A percentile compares a stretch with the other conserved stretches of the same genome.
These are phyloP conservation scores for Thunnus maccoyii DNA, from an alignment of 2,113 vertebrate species.

Conservation along the genomic window DNA sequence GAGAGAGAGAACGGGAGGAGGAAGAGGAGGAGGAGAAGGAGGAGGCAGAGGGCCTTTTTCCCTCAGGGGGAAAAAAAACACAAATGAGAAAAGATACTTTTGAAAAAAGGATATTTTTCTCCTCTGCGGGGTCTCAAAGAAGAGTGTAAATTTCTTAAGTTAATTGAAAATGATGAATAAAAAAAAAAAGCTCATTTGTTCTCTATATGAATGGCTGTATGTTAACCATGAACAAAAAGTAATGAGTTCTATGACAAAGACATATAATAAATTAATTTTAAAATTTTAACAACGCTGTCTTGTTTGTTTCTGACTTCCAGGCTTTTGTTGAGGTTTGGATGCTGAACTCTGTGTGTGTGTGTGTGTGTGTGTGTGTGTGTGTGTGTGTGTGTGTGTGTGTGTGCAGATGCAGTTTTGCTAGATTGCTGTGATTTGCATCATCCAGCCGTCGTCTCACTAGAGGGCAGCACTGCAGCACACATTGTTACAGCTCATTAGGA, in stretches of 20 bases:
- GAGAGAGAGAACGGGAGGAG: not conserved
- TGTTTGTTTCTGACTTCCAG: not conserved
- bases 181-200: conserved; percentile 73
- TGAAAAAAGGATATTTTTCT: conserved; percentile 69
- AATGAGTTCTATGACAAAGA: conserved; percentile 85
- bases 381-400: not conserved
- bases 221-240: conserved; percentile 83
- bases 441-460: conserved; percentile 57
- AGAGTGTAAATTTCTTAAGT: conserved; percentile 81
- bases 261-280: conserved; percentile 88
- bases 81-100: conserved; percentile 58
- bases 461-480: conserved; percentile 76
- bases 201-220: conserved; percentile 86
- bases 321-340: not conserved
- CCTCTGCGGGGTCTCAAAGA: conserved; percentile 64
- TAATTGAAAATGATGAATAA: conserved; percentile 64
- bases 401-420: not conserved
- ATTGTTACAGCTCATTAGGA: conserved; percentile 41
- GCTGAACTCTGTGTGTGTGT: not conserved
- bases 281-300: conserved; percentile 59
- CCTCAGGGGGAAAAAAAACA: conserved; percentile 11
- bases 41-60: conserved; percentile 29
- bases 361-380: not conserved
- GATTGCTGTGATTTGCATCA: conserved; percentile 54
- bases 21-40: conserved; percentile 16